Evolutionary conservation across 2,888 invertebrate genomes (phyloP), one percentile per base, ranked within the genome.

Genomic region (Acanthosepion lycidas): DNA sequence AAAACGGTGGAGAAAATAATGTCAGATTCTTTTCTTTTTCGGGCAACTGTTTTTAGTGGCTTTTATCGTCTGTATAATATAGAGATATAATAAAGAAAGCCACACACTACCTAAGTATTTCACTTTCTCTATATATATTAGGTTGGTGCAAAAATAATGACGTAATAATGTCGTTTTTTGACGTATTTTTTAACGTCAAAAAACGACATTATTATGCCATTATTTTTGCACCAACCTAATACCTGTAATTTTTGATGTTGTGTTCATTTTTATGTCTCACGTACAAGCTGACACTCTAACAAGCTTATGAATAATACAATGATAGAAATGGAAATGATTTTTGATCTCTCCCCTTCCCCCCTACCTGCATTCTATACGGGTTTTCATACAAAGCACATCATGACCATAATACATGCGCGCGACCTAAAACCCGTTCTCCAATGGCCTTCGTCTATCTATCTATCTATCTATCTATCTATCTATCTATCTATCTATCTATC

Each of bases 401-500:
- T 12, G 18, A n/a, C 6, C 15, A 8, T 28, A 78, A 28, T 1
- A 4, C 26, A n/a, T 23, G 28, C 78, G n/a, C 78, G 78, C 78
- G 78, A 78, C n/a, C 12, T n/a, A n/a, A n/a, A 15, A 78, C n/a
- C n/a, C 15, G 5, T 12, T 33, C 15, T 15, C 5, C 5, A 78
- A 78, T 12, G 12, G 33, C n/a, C 20, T n/a, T 33, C 0, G 6
- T 12, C 51, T 28, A 92, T 91, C 42, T 91, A 91, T n/a, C 42
- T 91, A 42, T 92, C 20, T 42, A 92, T 49, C 48, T 92, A 49
- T 92, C 48, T 92, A 92, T 94, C 49, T 55, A 26, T 94, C 23
- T 92, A 64, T 94, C 1, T 92, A 55, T 51, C 12, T 59, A 91
- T 94, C 53, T 94, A 91, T 94, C 26, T 94, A 91, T 94, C 53